Percentiles rank a stretch among this genome's conserved stretches.
These are phyloP conservation scores for Ectropis crepuscularia DNA, from an alignment of 2,888 invertebrate genomes.

Conservation along the genomic window DNA sequence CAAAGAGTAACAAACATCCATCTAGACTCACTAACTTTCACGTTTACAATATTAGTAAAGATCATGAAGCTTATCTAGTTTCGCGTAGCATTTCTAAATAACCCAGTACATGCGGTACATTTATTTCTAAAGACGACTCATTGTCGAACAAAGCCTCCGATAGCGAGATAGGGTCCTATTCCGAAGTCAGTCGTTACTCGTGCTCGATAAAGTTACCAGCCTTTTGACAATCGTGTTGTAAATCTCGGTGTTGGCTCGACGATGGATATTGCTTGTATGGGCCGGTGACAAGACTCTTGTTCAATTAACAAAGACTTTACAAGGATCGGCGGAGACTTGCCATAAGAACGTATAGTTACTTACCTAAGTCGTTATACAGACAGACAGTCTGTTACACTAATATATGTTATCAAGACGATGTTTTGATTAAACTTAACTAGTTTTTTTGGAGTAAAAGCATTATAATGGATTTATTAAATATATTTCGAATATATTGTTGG, in stretches of 20 bases:
- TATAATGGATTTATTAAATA: no score
- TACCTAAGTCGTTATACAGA: no score
- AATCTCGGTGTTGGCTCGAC: constrained; percentile 15
- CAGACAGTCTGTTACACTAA: no score
- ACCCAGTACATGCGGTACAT: constrained; percentile 7
- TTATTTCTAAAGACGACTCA: constrained; percentile 37
- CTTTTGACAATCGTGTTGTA: constrained; percentile 27
- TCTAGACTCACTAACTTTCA: no score
- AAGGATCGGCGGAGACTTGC: not conserved
- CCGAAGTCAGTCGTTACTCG: constrained; percentile 24
- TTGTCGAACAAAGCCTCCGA: constrained; percentile 33
- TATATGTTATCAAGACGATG: no score
- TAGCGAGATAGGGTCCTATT: constrained; percentile 20
- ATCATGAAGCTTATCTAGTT: no score
- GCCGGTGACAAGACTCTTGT: constrained; percentile 18
- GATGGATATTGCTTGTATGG: constrained; percentile 18
- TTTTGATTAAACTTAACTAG: not conserved
- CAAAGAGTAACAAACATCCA: no score
- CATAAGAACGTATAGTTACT: no score
- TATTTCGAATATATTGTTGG: no score
- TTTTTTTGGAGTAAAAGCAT: no score
- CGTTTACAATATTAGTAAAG: no score
- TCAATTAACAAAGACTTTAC: constrained; percentile 3
- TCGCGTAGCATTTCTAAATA: not conserved
- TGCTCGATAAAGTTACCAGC: constrained; percentile 25